Evolutionary conservation across 2,888 invertebrate genomes (phyloP).

Genomic region (Ormyrus nitidulus): DNA sequence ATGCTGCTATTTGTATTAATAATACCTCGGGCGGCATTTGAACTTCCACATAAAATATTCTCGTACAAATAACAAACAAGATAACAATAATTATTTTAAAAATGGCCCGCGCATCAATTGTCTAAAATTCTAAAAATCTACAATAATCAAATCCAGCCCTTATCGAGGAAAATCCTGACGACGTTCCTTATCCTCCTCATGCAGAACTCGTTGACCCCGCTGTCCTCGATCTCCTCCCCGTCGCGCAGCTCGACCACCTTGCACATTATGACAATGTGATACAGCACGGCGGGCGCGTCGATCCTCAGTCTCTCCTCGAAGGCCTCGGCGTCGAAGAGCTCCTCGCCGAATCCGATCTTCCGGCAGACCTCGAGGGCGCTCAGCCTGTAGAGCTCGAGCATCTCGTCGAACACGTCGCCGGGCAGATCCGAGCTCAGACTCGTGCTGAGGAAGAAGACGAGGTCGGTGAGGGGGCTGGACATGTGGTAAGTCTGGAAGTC

Average conservation of each 20-base stretch:
- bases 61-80: too few species aligned
- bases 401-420: constrained; percentile 69
- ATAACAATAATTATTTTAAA: too few species aligned
- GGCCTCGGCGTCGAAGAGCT: constrained; percentile 57
- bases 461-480: constrained; percentile 76
- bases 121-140: too few species aligned
- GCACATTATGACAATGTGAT: constrained; percentile 23
- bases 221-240: background rate
- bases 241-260: constrained; percentile 28
- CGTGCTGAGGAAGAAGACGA: constrained; percentile 78
- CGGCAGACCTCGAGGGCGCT: constrained; percentile 74
- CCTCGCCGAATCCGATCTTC: constrained; percentile 72
- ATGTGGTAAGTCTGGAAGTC: constrained; percentile 78
- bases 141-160: constrained; percentile 33
- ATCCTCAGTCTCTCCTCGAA: constrained; percentile 62
- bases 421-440: constrained; percentile 73
- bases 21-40: too few species aligned
- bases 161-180: constrained; percentile 1
- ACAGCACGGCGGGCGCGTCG: constrained; percentile 54
- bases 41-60: too few species aligned
- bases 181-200: constrained; percentile 8
- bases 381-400: constrained; percentile 77
- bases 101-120: too few species aligned
- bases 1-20: too few species aligned
- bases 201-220: constrained; percentile 11